Evolutionary conservation across 2,888 invertebrate genomes (phyloP).

Genomic region (Sialis fuliginosa): DNA sequence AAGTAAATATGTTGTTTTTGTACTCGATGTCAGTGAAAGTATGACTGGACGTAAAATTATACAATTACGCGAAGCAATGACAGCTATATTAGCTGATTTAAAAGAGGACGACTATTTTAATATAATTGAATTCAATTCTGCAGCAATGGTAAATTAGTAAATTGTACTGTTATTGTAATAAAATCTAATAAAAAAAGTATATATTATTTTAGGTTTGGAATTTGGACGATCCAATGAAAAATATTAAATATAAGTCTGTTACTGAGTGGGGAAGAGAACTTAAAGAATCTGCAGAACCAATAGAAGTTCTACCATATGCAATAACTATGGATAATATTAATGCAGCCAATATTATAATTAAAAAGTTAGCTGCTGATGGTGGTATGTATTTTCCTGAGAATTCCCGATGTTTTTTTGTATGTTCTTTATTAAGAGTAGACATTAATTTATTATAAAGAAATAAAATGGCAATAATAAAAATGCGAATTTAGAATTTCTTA

Average conservation of each 20-base stretch:
- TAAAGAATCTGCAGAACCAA: no score
- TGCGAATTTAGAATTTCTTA: no score
- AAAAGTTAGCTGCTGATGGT: no score
- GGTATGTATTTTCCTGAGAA: no score
- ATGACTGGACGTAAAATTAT: constrained; percentile 50
- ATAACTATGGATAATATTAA: no score
- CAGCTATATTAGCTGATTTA: constrained; percentile 43
- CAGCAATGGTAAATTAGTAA: constrained; percentile 22
- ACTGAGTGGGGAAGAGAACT: constrained; percentile 10
- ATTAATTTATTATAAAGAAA: no score
- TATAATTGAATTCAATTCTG: constrained; percentile 45
- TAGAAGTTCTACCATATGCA: no score
- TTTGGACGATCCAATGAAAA: constrained; percentile 26
- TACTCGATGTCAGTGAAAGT: constrained; percentile 60
- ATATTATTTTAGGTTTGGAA: constrained; percentile 29
- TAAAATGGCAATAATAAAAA: no score
- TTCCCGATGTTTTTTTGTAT: no score
- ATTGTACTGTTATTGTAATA: constrained; percentile 30
- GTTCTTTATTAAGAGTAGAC: no score
- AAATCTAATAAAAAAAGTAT: constrained; percentile 21
- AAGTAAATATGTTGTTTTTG: constrained; percentile 50
- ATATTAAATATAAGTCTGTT: constrained; percentile 17
- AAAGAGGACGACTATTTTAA: constrained; percentile 44
- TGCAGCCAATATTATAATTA: no score
- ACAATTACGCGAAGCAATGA: constrained; percentile 49